Evolutionary conservation across 2,888 invertebrate genomes (phyloP), one percentile per base, ranked within the genome.

Genomic region (Melinopterus prodromus): DNA sequence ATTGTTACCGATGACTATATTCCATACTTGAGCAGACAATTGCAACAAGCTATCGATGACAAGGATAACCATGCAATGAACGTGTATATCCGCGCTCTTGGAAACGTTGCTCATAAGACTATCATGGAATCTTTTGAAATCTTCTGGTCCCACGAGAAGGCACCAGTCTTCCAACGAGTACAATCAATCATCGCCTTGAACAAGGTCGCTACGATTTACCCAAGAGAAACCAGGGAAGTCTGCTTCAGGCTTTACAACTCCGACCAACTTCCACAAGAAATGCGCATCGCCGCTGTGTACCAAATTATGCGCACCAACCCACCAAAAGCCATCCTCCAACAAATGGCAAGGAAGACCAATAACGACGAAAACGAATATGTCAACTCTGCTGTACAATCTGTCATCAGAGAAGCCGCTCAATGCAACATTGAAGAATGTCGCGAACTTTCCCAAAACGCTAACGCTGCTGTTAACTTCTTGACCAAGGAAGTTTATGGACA

Each of bases 301-400:
- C 90, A 91, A 78, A 88, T 95, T 80, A 92, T 94, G 89, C 90
- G 89, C 84, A 90, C 92, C 12, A 89, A 90, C 71, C 95, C 95
- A 38, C 91, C 93, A 9, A 88, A 90, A 16, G 89, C 90, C 14
- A 93, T 94, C 91, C 91, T 95, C 86, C 93, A 93, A 88, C 90
- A 92, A 38, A 94, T 95, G 92, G 95, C 95, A 16, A 90, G 92
- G 85, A 92, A 92, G 89, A 94, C 94, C 6, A 91, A 93, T 83
- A 87, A 90, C 76, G 95, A 95, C 85, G 89, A 90, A 15, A 92
- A 91, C 86, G 88, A 91, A 76, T 91, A 94, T 71, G 94, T 95
- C 0, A 93, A 93, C 82, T 90, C 93, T 79, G 92, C 91, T n/a
- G 91, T 95, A 6, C 93, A 93, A 85, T 91, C 92, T 35, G 89